Evolutionary conservation across 2,888 invertebrate genomes (phyloP).

Genomic region (Drosophila eohydei): DNA sequence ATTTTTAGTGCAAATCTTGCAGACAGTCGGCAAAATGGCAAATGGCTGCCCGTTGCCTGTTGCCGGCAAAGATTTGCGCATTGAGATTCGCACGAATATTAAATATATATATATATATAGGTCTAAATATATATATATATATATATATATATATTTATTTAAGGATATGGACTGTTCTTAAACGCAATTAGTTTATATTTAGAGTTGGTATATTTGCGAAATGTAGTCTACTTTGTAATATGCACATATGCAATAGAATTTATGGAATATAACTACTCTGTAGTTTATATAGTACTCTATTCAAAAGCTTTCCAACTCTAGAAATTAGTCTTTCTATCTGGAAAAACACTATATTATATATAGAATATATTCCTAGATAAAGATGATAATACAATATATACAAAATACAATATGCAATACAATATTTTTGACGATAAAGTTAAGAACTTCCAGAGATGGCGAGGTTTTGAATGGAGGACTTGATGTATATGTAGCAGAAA

Average conservation of each 20-base stretch:
- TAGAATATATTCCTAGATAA: no score
- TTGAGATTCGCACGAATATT: conserved; percentile 19
- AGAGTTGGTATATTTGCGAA: neutral
- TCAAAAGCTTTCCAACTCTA: no score
- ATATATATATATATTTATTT: neutral
- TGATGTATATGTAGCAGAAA: no score
- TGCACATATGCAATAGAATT: neutral
- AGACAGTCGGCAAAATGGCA: conserved; percentile 40
- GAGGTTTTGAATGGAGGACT: no score
- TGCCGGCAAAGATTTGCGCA: conserved; percentile 49
- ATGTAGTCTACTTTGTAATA: neutral
- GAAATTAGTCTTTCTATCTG: no score
- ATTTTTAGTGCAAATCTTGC: conserved; percentile 70
- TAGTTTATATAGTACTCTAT: neutral
- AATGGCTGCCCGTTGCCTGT: conserved; percentile 13
- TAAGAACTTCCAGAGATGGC: no score
- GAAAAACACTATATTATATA: no score
- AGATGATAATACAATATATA: no score
- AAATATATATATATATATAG: neutral
- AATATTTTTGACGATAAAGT: no score
- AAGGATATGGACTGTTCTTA: neutral
- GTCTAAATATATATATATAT: neutral
- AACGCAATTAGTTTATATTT: neutral
- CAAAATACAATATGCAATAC: no score
- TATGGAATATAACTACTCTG: neutral